Conservation (phyloP, 92 coral and sea anemone species). For the Epizoanthus ramosus region DNA sequence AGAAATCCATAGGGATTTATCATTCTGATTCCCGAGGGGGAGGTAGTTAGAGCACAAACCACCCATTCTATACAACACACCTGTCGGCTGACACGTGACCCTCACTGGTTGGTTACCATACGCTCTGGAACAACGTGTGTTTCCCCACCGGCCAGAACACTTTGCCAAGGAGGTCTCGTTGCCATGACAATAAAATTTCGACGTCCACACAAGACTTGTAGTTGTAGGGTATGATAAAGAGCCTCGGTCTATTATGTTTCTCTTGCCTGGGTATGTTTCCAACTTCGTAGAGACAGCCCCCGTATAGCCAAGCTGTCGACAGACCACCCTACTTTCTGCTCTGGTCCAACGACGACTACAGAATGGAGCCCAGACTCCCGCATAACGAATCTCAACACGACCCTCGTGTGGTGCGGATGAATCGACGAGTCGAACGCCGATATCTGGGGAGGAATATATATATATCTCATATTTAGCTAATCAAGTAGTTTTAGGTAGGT, state of each 20-base stretch:
- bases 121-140: background rate
- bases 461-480: background rate
- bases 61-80: no score
- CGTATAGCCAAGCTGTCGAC: conserved; percentile 8
- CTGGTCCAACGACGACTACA: background rate
- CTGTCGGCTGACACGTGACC: background rate
- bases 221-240: background rate
- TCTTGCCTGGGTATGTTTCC: background rate
- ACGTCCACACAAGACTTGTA: background rate
- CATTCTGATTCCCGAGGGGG: no score
- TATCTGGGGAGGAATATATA: background rate
- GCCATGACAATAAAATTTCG: background rate
- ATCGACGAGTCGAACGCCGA: background rate
- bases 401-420: background rate
- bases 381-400: conserved; percentile 3
- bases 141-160: background rate
- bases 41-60: no score
- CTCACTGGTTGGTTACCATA: background rate
- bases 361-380: conserved; percentile 22
- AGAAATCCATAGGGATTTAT: no score
- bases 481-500: no score
- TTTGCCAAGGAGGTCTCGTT: background rate
- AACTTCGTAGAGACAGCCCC: background rate
- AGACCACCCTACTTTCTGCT: background rate
- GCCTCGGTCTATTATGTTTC: background rate